Evolutionary conservation across 2,888 invertebrate genomes (phyloP).

Genomic region (Spisula subtruncata): DNA sequence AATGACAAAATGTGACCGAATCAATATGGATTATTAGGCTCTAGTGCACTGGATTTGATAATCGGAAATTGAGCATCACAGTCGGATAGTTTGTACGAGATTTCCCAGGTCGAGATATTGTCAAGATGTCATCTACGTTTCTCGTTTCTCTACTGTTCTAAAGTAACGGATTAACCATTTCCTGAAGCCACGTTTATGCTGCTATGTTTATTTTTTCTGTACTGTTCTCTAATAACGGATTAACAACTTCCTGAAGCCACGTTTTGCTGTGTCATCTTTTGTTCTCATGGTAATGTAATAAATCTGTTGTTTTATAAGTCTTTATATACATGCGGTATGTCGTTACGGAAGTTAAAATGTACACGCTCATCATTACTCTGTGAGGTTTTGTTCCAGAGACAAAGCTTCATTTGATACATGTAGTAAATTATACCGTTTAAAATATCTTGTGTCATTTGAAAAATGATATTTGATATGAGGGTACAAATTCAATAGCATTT

Average conservation of each 20-base stretch:
- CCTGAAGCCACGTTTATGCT: not conserved
- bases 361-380: too few species aligned
- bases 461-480: too few species aligned
- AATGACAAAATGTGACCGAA: conserved; percentile 6
- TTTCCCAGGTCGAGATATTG: not conserved
- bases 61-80: conserved; percentile 12
- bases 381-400: too few species aligned
- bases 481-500: too few species aligned
- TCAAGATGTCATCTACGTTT: not conserved
- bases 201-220: not conserved
- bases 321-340: not conserved
- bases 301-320: too few species aligned
- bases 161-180: not conserved
- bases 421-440: too few species aligned
- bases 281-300: conserved; percentile 4
- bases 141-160: not conserved
- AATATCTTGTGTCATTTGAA: too few species aligned
- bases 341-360: not conserved
- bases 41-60: not conserved
- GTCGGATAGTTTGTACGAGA: not conserved
- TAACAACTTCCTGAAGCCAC: not conserved
- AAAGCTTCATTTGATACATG: too few species aligned
- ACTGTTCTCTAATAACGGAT: not conserved
- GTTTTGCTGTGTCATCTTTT: not conserved
- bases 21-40: not conserved